Evolutionary conservation across 1,140 invertebrate genomes (phyloP), one percentile per base, ranked within the genome.

Genomic region (Pararge aegeria): DNA sequence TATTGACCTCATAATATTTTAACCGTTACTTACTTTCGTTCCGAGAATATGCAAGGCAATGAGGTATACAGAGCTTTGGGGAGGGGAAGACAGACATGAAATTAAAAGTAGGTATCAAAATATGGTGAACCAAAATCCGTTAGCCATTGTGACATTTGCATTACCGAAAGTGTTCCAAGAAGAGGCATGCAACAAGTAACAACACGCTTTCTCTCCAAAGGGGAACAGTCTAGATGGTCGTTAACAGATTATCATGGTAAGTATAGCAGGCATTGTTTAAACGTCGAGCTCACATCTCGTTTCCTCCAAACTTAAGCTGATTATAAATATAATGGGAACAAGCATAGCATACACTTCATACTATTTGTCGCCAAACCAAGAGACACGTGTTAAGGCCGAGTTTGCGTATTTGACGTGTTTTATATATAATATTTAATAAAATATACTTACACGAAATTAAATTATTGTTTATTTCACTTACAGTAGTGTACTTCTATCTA

Each of bases 141-240:
- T 83, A 82, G 61, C 72, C 77, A 87, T 83, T 87, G 81, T 84
- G 68, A 78, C 80, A 87, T 84, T 87, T 82, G 78, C 74, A 84
- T 61, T 68, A 62, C 69, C 70, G 80, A 85, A 83, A 83, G 80
- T 83, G 70, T 85, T 85, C 84, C 71, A 70, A 79, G 84, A 87
- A 87, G 72, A 69, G 61, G 62, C 61, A 67, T 78, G 75, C 68
- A 78, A 70, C 61, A 70, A 64, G 75, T 66, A 78, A 70, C 61
- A 70, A 64, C 68, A 74, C 71, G 76, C 84, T 84, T 85, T 87
- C 82, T 81, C 80, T 75, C 67, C 63, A 69, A 85, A 87, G 70
- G 79, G 67, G 82, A 80, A 79, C 80, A 73, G 68, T 75, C 68
- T 70, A 73, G 73, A 73, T 78, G 68, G 65, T 75, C 57, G 71